These are phyloP conservation scores for Lutraria rhynchaena DNA, from an alignment of 1,140 invertebrate genomes.

Conservation along the genomic window DNA sequence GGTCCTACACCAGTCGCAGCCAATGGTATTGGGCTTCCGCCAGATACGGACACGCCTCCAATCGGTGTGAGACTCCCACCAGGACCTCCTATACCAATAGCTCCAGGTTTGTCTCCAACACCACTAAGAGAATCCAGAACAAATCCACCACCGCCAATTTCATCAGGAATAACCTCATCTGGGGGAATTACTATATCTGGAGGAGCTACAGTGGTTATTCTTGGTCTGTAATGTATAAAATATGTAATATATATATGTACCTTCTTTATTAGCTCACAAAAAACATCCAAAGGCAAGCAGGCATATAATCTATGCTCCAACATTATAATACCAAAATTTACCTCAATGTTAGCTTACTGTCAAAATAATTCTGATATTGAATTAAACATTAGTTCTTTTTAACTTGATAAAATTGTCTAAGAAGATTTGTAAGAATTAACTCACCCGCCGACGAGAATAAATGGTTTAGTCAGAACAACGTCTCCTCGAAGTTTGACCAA, in stretches of 20 bases:
- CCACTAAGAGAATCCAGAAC: not conserved
- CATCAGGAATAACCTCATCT: not conserved
- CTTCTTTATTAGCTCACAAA: no score
- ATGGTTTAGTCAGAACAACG: constrained; percentile 43
- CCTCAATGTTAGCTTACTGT: no score
- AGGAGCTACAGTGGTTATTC: constrained; percentile 35
- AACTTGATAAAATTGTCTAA: no score
- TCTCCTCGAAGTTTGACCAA: constrained; percentile 35
- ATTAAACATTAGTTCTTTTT: no score
- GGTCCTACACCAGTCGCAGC: constrained; percentile 28
- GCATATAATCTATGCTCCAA: no score
- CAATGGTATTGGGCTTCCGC: not conserved
- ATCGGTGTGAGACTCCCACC: constrained; percentile 14
- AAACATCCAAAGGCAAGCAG: no score
- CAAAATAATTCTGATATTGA: no score
- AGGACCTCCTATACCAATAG: constrained; percentile 30
- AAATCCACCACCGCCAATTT: constrained; percentile 33
- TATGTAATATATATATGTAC: no score
- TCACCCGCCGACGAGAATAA: constrained; percentile 20
- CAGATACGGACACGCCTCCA: constrained; percentile 15
- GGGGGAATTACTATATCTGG: constrained; percentile 34
- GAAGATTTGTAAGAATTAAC: no score
- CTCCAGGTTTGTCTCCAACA: not conserved
- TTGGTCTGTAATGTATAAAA: no score
- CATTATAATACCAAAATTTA: no score